Base-by-base conservation (phyloP, 2,888 invertebrate species). In the Cinara cedri region DNA sequence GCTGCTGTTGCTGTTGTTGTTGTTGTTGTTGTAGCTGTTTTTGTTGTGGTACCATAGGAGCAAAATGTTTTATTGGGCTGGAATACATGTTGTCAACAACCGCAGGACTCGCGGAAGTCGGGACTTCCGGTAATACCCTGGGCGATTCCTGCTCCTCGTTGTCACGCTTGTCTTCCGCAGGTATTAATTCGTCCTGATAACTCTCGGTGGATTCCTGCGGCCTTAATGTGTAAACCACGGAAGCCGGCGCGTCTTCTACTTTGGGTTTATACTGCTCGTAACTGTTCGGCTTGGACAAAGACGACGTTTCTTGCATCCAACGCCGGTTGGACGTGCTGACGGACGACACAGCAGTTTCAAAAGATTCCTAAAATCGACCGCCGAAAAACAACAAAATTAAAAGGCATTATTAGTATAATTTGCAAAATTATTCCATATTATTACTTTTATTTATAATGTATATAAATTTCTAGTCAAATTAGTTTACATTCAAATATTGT, bases 321-420 rank as follows among this genome's bases (percentile, higher is more conserved):
- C 81, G 78, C 13, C 81, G 81, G 51, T 82, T 71, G 21, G 86
- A 85, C 75, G 86, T 86, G 82, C 85, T 86, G 57, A 87, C 84
- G 44, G 87, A 88, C 65, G 87, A 88, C 62, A 88, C 86, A 1
- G 88, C 88, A 19, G 89, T 88, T 81, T 89, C 89, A 83, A 88
- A 89, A 0, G 89, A 89, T 21, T 84, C 84, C 82, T 88, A 26
- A 60, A 16, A 24, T 10, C 51, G n/a, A 10, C n/a, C n/a, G 34
- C 34, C 34, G 34, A 34, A 34, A 34, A 34, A n/a, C n/a, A n/a
- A n/a, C n/a, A n/a, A n/a, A n/a, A n/a, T n/a, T n/a, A n/a, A n/a
- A n/a, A n/a, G n/a, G n/a, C n/a, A n/a, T n/a, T n/a, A n/a, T n/a
- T n/a, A n/a, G n/a, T n/a, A n/a, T n/a, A n/a, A n/a, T n/a, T n/a